phyloP scores from a whole-genome alignment of 2,113 vertebrate species.

The Gallinago paraguaiae region DNA sequence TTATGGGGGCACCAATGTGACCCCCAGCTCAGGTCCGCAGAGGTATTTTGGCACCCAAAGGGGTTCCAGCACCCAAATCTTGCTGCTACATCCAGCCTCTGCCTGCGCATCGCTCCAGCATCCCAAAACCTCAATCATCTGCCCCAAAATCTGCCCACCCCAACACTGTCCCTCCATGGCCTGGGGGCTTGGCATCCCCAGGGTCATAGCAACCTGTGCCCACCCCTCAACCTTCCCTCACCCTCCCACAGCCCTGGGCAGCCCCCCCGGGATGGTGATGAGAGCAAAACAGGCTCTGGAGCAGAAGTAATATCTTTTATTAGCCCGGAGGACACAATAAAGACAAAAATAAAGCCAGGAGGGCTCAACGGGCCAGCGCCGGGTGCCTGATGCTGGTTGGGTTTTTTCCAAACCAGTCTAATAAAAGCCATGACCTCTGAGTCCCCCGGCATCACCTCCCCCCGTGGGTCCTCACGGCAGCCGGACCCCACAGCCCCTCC shows the following conservation, averaged over 20 bases:
- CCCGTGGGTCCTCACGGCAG: rapidly evolving
- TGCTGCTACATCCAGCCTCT: neutral
- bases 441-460: neutral
- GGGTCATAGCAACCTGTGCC: neutral
- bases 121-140: neutral
- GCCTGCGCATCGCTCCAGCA: rapidly evolving
- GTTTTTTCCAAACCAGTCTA: neutral
- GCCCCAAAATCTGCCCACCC: too few species aligned
- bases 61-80: neutral
- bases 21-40: neutral
- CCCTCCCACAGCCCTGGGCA: neutral
- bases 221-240: neutral
- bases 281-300: neutral
- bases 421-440: neutral
- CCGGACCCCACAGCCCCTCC: too few species aligned
- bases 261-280: rapidly evolving
- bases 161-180: too few species aligned
- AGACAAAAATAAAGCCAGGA: neutral
- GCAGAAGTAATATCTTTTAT: neutral
- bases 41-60: neutral
- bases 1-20: too few species aligned
- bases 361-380: neutral
- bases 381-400: rapidly evolving
- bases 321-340: neutral
- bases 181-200: too few species aligned